These are phyloP conservation scores for Dascillus cervinus DNA, from an alignment of 2,888 invertebrate genomes.

Conservation along the genomic window DNA sequence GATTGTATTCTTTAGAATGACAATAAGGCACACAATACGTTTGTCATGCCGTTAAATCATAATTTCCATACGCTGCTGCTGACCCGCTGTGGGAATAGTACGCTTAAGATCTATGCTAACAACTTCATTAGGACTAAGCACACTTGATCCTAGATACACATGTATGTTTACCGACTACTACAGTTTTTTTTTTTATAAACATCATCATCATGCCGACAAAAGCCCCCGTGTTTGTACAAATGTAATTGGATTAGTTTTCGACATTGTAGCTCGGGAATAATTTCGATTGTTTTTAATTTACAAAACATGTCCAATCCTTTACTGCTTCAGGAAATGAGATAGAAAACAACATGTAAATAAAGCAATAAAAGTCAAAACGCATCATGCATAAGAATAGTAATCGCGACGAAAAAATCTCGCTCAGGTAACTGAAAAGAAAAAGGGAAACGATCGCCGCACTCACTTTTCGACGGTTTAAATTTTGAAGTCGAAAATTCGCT, in stretches of 20 bases:
- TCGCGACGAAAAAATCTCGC: constrained; percentile 30
- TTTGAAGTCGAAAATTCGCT: no score
- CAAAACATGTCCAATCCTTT: constrained; percentile 32
- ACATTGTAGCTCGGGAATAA: no score
- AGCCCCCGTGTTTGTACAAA: no score
- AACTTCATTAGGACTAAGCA: no score
- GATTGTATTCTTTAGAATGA: constrained; percentile 23
- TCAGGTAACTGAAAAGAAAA: constrained; percentile 31
- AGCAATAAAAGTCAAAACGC: constrained; percentile 36
- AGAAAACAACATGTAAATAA: constrained; percentile 33
- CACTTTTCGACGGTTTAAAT: constrained; percentile 28
- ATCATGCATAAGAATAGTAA: constrained; percentile 35
- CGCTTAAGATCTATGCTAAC: no score
- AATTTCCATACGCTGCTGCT: constrained; percentile 20
- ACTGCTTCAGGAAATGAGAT: constrained; percentile 36
- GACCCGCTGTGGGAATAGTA: constrained; percentile 19
- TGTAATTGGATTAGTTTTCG: no score
- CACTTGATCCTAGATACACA: no score
- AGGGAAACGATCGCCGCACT: no score
- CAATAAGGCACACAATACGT: constrained; percentile 22
- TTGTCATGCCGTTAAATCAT: constrained; percentile 21
- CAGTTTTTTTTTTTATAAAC: no score
- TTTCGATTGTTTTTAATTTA: no score
- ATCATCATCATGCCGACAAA: no score
- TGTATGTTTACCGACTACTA: no score